A percentile compares a stretch with the other conserved stretches of the same genome.
phyloP scores from a whole-genome alignment of 2,113 vertebrate species.

The Mola mola region DNA sequence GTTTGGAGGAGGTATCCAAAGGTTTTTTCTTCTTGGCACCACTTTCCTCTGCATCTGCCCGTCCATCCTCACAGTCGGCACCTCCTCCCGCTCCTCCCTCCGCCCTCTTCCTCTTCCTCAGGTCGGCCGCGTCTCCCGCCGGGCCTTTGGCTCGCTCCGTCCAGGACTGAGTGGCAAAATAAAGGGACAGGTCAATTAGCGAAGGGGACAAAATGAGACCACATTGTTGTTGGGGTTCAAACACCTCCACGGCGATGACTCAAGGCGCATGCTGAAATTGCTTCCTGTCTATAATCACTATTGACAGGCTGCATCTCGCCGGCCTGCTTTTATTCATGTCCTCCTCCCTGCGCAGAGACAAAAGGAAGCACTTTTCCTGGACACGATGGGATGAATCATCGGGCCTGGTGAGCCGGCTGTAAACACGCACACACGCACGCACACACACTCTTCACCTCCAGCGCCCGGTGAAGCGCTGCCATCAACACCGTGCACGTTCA shows the following conservation, averaged over 20 bases:
- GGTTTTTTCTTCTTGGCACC: constrained; percentile 84
- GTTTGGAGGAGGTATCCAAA: constrained; percentile 78
- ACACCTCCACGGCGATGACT: constrained; percentile 46
- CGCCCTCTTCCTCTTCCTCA: constrained; percentile 86
- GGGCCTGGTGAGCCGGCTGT: constrained; percentile 31
- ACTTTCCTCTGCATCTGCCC: constrained; percentile 65
- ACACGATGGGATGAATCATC: constrained; percentile 80
- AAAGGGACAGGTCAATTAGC: constrained; percentile 23
- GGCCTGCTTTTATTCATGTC: constrained; percentile 30
- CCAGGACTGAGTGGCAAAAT: constrained; percentile 82
- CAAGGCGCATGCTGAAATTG: constrained; percentile 60
- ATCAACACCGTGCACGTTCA: constrained; percentile 25
- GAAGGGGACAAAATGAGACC: background rate
- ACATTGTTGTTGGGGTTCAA: constrained; percentile 3
- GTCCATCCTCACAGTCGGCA: constrained; percentile 32
- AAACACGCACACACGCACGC: background rate
- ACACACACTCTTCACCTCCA: constrained; percentile 21
- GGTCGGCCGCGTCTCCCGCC: constrained; percentile 68
- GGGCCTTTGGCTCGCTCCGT: constrained; percentile 86
- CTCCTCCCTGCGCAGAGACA: constrained; percentile 44
- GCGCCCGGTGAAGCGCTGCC: background rate
- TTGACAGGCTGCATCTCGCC: constrained; percentile 64
- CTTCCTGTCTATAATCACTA: constrained; percentile 77
- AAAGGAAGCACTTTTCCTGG: constrained; percentile 57
- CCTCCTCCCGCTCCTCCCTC: constrained; percentile 42